A percentile compares a stretch with the other conserved stretches of the same genome.
These are phyloP conservation scores for Spatula versicolor DNA, from an alignment of 2,797 vertebrate genomes.

Conservation along the genomic window DNA sequence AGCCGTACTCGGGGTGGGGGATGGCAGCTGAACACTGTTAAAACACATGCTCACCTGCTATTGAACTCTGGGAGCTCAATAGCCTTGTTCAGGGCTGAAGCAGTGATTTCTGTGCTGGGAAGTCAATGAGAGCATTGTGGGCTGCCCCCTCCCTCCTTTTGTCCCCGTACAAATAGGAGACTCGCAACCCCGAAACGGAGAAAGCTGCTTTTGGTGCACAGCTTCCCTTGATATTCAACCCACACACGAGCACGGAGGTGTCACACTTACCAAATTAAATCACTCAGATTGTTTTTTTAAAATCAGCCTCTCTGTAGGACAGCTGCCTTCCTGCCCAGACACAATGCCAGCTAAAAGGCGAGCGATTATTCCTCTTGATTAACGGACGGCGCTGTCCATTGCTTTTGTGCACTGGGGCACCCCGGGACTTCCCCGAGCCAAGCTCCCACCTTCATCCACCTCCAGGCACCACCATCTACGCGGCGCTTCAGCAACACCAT, in stretches of 20 bases:
- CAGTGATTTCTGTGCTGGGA: not conserved
- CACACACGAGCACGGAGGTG: not conserved
- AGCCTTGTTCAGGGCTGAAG: slow-evolving; percentile 43
- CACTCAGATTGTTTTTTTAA: not conserved
- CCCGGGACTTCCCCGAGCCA: not conserved
- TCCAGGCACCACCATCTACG: not conserved
- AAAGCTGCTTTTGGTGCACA: not conserved
- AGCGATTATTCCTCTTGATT: rapidly evolving
- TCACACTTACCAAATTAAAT: not conserved
- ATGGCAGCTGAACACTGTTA: not conserved
- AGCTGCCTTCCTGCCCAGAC: not conserved
- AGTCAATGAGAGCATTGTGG: slow-evolving; percentile 52
- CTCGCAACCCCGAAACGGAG: not conserved
- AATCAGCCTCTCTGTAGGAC: not conserved
- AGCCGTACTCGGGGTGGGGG: not conserved
- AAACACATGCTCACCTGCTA: slow-evolving; percentile 64
- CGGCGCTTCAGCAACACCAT: not conserved
- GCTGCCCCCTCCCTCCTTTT: slow-evolving; percentile 13
- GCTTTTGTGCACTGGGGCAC: not conserved
- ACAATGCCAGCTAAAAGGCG: not conserved
- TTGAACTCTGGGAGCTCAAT: slow-evolving; percentile 64
- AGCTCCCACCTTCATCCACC: not conserved
- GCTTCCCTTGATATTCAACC: not conserved
- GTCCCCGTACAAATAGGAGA: not conserved
- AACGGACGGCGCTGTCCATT: not conserved